Base-by-base conservation (phyloP, 2,888 invertebrate species). In the Mesoligia furuncula region DNA sequence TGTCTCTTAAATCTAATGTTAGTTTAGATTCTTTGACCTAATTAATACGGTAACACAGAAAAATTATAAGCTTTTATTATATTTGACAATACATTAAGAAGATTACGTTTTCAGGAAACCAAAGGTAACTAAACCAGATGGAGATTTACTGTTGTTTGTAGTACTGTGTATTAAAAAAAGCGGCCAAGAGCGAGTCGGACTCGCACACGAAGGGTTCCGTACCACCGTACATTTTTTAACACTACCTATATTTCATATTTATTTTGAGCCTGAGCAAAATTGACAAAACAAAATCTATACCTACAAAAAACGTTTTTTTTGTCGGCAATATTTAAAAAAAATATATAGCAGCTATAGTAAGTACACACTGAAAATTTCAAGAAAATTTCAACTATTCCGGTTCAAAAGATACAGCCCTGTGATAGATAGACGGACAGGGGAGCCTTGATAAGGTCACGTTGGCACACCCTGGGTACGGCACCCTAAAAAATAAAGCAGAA, bases 1-100 rank as follows among this genome's bases (percentile, higher is more conserved):
- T 3, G 7, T 20, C 36, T 6, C 1, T 27, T 20, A 39, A 72
- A 61, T 36, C 9, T n/a, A 9, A n/a, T 65, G 3, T 54, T 31
- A 17, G 3, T 39, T 27, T 27, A 17, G 2, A 57, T 39, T 45
- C 24, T 11, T 39, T 65, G 59, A 66, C 51, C 4, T 24, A 62
- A n/a, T 39, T 48, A 77, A 61, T 42, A 77, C 48, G 69, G 48
- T 68, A 31, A 80, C 81, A 36, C 65, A 7, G 24, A 73, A 79
- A 48, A 76, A 42, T 15, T 13, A 6, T 65, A 73, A 80, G n/a
- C 31, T 17, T n/a, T 36, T 15, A 27, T 31, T 8, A 66, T 73
- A 67, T 79, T 74, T 74, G 59, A 54, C 36, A 24, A 17, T 0
- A 42, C 59, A 66, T 59, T 77, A 31, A 77, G 36, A 5, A 17